Evolutionary conservation across 2,113 vertebrate genomes (phyloP).

Genomic region (Gymnobelideus leadbeateri): DNA sequence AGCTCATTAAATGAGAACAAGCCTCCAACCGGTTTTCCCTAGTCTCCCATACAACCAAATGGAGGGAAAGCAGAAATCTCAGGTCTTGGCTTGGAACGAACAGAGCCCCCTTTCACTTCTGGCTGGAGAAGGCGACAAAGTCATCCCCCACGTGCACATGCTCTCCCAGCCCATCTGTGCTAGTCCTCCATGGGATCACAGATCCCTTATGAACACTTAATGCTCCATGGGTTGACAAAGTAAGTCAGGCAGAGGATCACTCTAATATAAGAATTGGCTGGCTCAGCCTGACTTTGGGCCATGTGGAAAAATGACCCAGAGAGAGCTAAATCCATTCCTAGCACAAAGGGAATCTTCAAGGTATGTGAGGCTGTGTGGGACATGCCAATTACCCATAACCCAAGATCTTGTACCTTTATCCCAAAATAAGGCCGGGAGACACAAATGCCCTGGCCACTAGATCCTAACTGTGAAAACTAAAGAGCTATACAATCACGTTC

Average conservation of each 20-base stretch:
- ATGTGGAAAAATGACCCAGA: neutral
- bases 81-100: neutral
- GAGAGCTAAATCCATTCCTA: neutral
- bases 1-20: neutral
- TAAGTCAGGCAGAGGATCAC: neutral
- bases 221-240: neutral
- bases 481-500: neutral
- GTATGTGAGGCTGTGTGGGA: rapidly evolving
- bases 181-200: neutral
- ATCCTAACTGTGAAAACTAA: neutral
- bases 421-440: neutral
- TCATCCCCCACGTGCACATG: too few species aligned
- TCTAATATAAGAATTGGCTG: neutral
- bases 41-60: neutral
- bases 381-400: neutral
- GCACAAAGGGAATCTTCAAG: too few species aligned
- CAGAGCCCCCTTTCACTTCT: neutral
- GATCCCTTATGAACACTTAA: neutral
- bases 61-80: neutral
- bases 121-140: neutral
- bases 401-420: neutral
- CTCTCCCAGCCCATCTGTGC: neutral
- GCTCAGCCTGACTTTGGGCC: too few species aligned
- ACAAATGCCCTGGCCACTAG: neutral
- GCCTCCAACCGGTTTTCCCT: neutral